Evolutionary conservation across 1,140 invertebrate species (phyloP).

Genomic region (Teleopsis dalmanni): DNA sequence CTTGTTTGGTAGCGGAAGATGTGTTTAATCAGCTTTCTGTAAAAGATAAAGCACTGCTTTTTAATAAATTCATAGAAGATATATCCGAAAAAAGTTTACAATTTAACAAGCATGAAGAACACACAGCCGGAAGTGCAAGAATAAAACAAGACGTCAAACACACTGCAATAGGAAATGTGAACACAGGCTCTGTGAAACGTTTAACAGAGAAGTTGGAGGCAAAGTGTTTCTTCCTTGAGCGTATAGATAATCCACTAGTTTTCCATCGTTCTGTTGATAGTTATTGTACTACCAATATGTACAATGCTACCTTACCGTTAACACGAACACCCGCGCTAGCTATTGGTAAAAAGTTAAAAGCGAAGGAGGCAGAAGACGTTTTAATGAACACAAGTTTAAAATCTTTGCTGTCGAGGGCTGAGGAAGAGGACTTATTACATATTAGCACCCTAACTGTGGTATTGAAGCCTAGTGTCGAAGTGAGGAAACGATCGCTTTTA

Average conservation of each 20-base stretch:
- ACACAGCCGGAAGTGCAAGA: conserved; percentile 28
- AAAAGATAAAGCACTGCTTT: conserved; percentile 34
- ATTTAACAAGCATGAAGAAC: conserved; percentile 27
- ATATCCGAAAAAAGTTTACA: conserved; percentile 33
- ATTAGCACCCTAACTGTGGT: conserved; percentile 37
- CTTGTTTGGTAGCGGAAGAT: conserved; percentile 34
- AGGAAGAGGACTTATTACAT: conserved; percentile 21
- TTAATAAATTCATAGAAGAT: conserved; percentile 35
- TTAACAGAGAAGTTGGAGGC: conserved; percentile 31
- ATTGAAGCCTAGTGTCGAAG: conserved; percentile 26
- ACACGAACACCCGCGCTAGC: too few relatives aligned
- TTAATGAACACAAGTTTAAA: too few relatives aligned
- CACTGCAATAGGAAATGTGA: too few relatives aligned
- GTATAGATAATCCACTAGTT: not conserved
- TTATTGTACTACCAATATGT: too few relatives aligned
- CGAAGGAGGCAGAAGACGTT: not conserved
- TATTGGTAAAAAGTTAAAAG: too few relatives aligned
- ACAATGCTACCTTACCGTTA: too few relatives aligned
- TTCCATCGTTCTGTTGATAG: not conserved
- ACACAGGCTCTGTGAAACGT: too few relatives aligned
- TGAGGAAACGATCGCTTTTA: not conserved
- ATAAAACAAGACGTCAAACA: conserved; percentile 23
- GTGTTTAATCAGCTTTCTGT: conserved; percentile 36
- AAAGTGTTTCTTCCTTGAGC: conserved; percentile 17
- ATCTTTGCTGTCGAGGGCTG: not conserved